Percentiles rank a stretch among this genome's conserved stretches.
Conservation (phyloP, 2,888 invertebrate genomes). For the Noctua comes region DNA sequence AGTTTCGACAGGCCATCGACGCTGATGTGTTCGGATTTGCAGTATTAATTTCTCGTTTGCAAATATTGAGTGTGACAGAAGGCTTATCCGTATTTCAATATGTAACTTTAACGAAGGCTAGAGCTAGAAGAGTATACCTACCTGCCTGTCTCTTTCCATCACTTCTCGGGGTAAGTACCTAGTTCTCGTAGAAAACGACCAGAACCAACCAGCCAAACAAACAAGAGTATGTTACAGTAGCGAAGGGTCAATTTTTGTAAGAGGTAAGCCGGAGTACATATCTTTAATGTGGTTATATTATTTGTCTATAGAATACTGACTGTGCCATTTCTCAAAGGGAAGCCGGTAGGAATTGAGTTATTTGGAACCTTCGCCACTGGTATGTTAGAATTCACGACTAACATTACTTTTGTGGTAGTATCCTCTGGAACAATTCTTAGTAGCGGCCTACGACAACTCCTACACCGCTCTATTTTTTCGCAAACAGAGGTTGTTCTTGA, state of each 20-base stretch:
- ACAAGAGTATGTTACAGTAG: not conserved
- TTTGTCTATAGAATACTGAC: no score
- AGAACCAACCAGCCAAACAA: not conserved
- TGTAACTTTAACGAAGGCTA: not conserved
- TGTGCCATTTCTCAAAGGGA: no score
- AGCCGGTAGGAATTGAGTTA: no score
- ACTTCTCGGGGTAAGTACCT: not conserved
- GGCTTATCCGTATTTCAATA: not conserved
- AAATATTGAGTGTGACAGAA: slow-evolving; percentile 24
- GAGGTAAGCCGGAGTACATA: no score
- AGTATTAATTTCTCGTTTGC: slow-evolving; percentile 72
- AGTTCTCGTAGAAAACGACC: not conserved
- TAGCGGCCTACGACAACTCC: not conserved
- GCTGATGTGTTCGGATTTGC: slow-evolving; percentile 70
- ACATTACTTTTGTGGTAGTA: not conserved
- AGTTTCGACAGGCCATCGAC: slow-evolving; percentile 72
- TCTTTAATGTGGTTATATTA: no score
- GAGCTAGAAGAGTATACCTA: not conserved
- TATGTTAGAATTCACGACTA: no score
- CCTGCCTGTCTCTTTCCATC: not conserved
- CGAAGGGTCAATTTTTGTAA: no score
- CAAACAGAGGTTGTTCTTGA: not conserved
- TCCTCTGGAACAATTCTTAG: not conserved
- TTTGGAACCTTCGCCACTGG: no score
- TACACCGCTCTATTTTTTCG: not conserved